These are phyloP conservation scores for Watsonalla cultraria DNA, from an alignment of 2,888 invertebrate genomes.

Conservation along the genomic window DNA sequence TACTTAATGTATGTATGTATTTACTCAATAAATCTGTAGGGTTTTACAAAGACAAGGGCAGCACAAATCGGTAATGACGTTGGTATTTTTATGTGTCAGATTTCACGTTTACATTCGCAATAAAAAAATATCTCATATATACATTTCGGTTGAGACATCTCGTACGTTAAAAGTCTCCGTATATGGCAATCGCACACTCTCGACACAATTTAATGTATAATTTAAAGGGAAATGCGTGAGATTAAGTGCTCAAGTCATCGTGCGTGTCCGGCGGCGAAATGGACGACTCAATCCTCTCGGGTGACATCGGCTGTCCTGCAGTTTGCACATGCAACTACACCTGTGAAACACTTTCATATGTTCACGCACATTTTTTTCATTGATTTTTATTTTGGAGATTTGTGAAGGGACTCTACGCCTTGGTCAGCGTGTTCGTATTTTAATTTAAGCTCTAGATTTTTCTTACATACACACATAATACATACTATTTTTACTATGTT, in stretches of 20 bases:
- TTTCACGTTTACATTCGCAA: constrained; percentile 4
- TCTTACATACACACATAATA: no score
- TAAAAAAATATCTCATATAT: constrained; percentile 11
- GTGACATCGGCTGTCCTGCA: constrained; percentile 40
- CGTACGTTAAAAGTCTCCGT: constrained; percentile 21
- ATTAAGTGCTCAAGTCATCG: constrained; percentile 42
- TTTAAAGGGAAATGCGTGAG: constrained; percentile 42
- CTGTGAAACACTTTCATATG: constrained; percentile 26
- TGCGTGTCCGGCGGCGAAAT: constrained; percentile 23
- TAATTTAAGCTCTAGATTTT: no score
- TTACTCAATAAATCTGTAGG: no score
- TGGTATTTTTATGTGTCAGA: background rate
- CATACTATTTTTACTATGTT: no score
- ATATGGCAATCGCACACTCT: constrained; percentile 21
- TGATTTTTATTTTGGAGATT: constrained; percentile 35
- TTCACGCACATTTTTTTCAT: constrained; percentile 21
- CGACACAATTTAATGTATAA: constrained; percentile 37
- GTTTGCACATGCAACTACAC: constrained; percentile 39
- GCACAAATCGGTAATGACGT: background rate
- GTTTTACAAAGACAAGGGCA: background rate
- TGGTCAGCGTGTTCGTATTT: no score
- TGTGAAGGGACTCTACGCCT: constrained; percentile 29
- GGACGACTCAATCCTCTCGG: constrained; percentile 50
- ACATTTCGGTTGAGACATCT: constrained; percentile 21
- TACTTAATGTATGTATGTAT: no score